Conservation (phyloP, 1,140 invertebrate species). For the Atta colombica region DNA sequence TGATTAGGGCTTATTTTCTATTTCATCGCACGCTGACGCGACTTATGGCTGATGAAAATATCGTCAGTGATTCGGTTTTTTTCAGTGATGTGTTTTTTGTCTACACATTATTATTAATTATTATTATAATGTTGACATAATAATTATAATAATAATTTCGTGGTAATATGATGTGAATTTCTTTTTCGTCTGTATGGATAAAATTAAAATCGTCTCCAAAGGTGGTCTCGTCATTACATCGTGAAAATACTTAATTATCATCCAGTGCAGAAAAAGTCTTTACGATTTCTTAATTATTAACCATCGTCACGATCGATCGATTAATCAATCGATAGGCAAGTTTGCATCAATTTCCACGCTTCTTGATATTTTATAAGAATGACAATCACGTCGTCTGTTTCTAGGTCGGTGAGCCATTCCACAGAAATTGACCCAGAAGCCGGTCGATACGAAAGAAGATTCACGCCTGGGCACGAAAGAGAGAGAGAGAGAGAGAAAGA, state of each 20-base stretch:
- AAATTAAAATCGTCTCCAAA: conserved; percentile 25
- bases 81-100: background rate
- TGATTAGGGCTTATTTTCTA: conserved; percentile 64
- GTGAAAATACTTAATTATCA: conserved; percentile 54
- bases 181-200: background rate
- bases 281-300: conserved; percentile 54
- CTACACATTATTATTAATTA: conserved; percentile 1
- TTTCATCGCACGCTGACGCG: conserved; percentile 45
- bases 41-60: conserved; percentile 14
- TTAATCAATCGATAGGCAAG: conserved; percentile 29
- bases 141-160: too few relatives aligned
- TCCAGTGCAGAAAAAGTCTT: background rate
- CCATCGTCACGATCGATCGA: conserved; percentile 22
- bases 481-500: conserved; percentile 12
- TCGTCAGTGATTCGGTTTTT: conserved; percentile 12
- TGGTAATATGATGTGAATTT: background rate
- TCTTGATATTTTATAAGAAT: conserved; percentile 51
- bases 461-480: background rate
- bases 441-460: conserved; percentile 24
- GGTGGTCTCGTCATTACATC: conserved; percentile 20
- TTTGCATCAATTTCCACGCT: conserved; percentile 51
- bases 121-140: background rate
- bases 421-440: conserved; percentile 34
- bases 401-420: conserved; percentile 58
- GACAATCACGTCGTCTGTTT: conserved; percentile 40